Evolutionary conservation across 2,113 vertebrate genomes (phyloP).

Genomic region (Butastur rufipennis): DNA sequence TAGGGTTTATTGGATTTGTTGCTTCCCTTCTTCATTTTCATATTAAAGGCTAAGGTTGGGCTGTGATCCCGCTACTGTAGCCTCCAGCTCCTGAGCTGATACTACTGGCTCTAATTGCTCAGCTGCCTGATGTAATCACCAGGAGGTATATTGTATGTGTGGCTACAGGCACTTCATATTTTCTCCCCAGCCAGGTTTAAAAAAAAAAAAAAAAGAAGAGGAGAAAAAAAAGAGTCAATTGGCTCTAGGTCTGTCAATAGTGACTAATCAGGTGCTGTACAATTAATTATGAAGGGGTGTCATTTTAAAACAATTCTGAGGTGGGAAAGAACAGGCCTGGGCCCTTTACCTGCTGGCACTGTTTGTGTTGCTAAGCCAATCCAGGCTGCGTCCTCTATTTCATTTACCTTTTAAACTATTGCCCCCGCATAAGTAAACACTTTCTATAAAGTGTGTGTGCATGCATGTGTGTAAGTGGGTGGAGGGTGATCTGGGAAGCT

Average conservation of each 20-base stretch:
- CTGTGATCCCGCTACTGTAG: conserved; percentile 25
- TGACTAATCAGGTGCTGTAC: conserved; percentile 62
- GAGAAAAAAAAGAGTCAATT: not conserved
- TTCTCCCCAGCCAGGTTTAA: not conserved
- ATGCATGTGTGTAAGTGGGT: conserved; percentile 51
- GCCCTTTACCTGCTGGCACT: conserved; percentile 63
- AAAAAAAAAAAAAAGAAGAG: not conserved
- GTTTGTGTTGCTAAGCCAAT: conserved; percentile 70
- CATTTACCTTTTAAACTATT: conserved; percentile 67
- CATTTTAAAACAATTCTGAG: conserved; percentile 64
- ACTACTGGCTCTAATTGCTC: conserved; percentile 14
- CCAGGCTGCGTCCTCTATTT: conserved; percentile 54
- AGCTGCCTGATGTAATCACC: conserved; percentile 44
- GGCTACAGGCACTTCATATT: conserved; percentile 23
- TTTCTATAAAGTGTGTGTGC: conserved; percentile 51
- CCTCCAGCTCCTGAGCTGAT: conserved; percentile 19
- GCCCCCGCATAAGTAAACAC: conserved; percentile 67
- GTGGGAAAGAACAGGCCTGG: conserved; percentile 62
- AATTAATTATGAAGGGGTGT: conserved; percentile 65
- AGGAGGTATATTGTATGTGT: not conserved
- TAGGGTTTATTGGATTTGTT: conserved; percentile 27
- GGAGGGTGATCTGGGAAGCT: conserved; percentile 55
- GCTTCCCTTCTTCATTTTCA: conserved; percentile 52
- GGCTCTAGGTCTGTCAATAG: conserved; percentile 58
- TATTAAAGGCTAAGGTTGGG: conserved; percentile 34